A percentile compares a stretch with the other conserved stretches of the same genome.
Evolutionary conservation across 2,113 vertebrate genomes (phyloP).

Genomic region (Microtus montanus): DNA sequence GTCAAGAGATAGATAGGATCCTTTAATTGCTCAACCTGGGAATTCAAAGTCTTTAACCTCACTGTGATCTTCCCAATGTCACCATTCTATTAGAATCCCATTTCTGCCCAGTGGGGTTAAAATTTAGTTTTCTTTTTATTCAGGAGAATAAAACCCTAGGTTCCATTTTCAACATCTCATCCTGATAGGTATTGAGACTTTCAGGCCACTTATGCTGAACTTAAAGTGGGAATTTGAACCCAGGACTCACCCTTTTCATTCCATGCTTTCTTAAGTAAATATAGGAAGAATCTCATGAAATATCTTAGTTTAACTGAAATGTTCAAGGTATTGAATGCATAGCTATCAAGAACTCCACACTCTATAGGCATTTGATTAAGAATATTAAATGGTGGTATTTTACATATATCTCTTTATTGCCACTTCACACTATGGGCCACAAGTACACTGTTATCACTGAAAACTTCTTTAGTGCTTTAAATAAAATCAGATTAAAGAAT

Average conservation of each 20-base stretch:
- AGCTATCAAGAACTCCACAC: background rate
- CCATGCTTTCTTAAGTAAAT: background rate
- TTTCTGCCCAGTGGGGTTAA: background rate
- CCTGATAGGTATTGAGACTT: background rate
- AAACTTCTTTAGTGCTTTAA: background rate
- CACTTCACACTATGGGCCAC: background rate
- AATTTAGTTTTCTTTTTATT: constrained; percentile 7
- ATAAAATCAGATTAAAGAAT: background rate
- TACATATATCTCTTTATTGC: background rate
- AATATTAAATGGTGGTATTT: background rate
- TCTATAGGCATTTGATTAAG: background rate
- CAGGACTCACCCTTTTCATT: background rate
- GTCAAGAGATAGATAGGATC: background rate
- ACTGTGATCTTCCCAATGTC: background rate
- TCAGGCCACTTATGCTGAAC: background rate
- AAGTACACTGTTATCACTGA: background rate
- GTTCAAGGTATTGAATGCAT: background rate
- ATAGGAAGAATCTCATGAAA: background rate
- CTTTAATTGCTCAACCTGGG: background rate
- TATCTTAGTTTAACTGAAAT: background rate
- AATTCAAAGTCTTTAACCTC: background rate
- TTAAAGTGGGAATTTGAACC: background rate
- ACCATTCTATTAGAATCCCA: background rate
- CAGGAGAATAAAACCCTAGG: background rate
- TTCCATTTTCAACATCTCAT: constrained; percentile 35